Evolutionary conservation across 2,797 vertebrate genomes (phyloP).

Genomic region (Mus minutoides): DNA sequence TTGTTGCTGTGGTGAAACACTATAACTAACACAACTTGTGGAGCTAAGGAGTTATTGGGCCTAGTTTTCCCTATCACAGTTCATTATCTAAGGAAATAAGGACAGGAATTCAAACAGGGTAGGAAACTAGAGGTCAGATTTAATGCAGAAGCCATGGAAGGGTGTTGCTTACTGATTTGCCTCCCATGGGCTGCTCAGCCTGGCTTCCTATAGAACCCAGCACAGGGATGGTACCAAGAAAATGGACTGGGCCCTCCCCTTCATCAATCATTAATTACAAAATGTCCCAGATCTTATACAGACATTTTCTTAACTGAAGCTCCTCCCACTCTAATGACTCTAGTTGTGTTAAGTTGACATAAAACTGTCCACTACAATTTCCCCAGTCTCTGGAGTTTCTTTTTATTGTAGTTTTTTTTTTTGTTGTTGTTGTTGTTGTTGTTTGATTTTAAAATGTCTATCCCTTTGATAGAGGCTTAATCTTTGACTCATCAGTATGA

Average conservation of each 20-base stretch:
- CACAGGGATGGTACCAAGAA: not conserved
- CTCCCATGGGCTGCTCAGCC: not conserved
- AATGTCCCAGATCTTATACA: not conserved
- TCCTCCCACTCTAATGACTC: not conserved
- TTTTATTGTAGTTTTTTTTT: conserved; percentile 6
- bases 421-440: too few species aligned
- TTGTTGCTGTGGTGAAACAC: not conserved
- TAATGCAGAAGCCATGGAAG: not conserved
- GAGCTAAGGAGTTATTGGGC: not conserved
- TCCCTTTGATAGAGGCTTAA: not conserved
- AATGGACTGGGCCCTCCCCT: not conserved
- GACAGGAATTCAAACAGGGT: too few species aligned
- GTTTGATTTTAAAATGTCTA: not conserved
- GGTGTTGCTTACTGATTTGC: not conserved
- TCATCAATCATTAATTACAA: not conserved
- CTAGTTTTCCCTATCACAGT: not conserved
- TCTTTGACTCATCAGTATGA: not conserved
- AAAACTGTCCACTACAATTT: not conserved
- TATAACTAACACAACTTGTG: not conserved
- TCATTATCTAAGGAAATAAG: not conserved
- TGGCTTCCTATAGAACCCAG: not conserved
- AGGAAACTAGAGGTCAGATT: not conserved
- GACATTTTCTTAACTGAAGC: not conserved
- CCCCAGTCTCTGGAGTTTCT: not conserved
- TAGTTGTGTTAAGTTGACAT: not conserved